Conservation (phyloP, 2,888 invertebrate genomes). For the Abscondita cerata region DNA sequence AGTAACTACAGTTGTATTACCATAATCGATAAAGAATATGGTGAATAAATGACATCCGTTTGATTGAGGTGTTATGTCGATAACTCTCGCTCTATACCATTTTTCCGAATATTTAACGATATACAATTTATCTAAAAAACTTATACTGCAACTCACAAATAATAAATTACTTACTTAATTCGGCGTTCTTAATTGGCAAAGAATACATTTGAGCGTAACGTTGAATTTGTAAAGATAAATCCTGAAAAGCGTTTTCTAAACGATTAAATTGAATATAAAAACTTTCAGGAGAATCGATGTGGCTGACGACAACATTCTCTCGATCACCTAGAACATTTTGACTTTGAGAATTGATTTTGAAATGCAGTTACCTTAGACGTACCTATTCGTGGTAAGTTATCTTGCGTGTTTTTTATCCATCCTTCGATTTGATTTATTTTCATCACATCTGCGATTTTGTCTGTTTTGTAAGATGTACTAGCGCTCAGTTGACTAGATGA, state of each 20-base stretch:
- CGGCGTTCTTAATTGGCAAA: slow-evolving; percentile 36
- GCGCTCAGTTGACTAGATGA: too few species aligned
- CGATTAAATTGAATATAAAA: slow-evolving; percentile 69
- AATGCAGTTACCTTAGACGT: neutral
- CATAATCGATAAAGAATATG: slow-evolving; percentile 72
- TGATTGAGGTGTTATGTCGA: slow-evolving; percentile 46
- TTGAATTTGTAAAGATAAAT: slow-evolving; percentile 25
- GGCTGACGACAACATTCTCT: slow-evolving; percentile 62
- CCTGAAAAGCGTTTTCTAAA: slow-evolving; percentile 8
- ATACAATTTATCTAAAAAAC: slow-evolving; percentile 66
- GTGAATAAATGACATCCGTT: slow-evolving; percentile 56
- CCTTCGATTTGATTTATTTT: neutral
- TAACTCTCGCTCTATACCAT: slow-evolving; percentile 73
- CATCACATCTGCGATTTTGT: too few species aligned
- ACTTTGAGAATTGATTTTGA: neutral
- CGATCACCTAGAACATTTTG: slow-evolving; percentile 50
- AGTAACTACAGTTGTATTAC: slow-evolving; percentile 61
- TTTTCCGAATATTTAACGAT: slow-evolving; percentile 62
- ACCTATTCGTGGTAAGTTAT: neutral
- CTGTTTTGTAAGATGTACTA: too few species aligned
- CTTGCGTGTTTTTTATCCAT: neutral
- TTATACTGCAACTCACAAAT: neutral
- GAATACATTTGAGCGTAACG: slow-evolving; percentile 41
- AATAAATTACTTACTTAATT: slow-evolving; percentile 42
- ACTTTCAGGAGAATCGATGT: slow-evolving; percentile 66